These are phyloP conservation scores for Heteropelma amictum DNA, from an alignment of 2,888 invertebrate species.

Conservation along the genomic window DNA sequence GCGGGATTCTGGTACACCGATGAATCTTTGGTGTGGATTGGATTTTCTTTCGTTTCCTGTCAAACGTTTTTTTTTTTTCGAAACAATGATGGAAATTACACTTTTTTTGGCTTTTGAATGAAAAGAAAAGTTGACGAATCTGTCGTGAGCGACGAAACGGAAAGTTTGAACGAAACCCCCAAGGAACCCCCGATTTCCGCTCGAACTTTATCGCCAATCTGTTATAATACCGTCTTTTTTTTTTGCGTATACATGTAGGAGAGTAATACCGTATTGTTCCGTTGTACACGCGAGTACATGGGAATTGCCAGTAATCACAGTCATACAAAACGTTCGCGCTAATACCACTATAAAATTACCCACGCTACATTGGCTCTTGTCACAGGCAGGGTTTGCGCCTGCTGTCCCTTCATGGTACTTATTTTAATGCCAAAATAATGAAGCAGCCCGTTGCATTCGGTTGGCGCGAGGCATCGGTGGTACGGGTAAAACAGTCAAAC, in stretches of 20 bases:
- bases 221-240: conserved; percentile 50
- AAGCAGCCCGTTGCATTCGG: conserved; percentile 61
- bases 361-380: conserved; percentile 47
- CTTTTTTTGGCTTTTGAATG: no score
- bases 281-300: conserved; percentile 5
- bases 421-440: conserved; percentile 70
- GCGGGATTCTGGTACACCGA: no score
- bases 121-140: no score
- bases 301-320: conserved; percentile 66
- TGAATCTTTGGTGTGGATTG: no score
- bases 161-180: conserved; percentile 30
- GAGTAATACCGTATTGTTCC: conserved; percentile 12
- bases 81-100: no score
- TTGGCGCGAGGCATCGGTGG: conserved; percentile 40
- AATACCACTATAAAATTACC: conserved; percentile 70
- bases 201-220: conserved; percentile 59
- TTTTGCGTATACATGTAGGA: no score
- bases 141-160: conserved; percentile 13
- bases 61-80: no score
- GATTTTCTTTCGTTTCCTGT: no score
- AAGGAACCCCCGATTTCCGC: conserved; percentile 39
- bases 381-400: conserved; percentile 42
- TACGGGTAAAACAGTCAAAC: background rate
- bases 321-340: conserved; percentile 64
- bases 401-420: conserved; percentile 60